A percentile compares a stretch with the other conserved stretches of the same genome.
phyloP scores from a whole-genome alignment of 2,113 vertebrate genomes.

The Tichodroma muraria region DNA sequence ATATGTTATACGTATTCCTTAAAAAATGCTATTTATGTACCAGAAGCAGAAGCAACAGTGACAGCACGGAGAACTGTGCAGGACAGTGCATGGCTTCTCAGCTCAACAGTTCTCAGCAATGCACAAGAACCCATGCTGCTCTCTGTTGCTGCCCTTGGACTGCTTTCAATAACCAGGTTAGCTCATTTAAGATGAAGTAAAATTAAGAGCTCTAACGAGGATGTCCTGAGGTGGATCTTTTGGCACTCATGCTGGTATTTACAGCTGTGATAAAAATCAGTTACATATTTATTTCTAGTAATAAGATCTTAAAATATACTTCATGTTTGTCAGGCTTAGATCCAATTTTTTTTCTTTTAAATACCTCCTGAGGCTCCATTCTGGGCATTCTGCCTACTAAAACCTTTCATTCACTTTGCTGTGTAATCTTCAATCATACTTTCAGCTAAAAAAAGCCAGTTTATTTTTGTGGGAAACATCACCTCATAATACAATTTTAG shows the following conservation, averaged over 20 bases:
- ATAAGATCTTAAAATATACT: slow-evolving; percentile 4
- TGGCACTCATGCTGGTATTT: slow-evolving; percentile 1
- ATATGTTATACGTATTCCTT: neutral
- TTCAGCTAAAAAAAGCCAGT: neutral
- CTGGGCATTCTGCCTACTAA: neutral
- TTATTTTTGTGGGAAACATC: neutral
- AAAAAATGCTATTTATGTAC: neutral
- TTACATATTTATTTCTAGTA: slow-evolving; percentile 36
- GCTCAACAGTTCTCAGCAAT: neutral
- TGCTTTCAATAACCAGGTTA: slow-evolving; percentile 16
- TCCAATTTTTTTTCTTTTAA: neutral
- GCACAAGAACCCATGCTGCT: neutral
- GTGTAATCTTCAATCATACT: neutral
- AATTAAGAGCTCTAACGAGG: neutral
- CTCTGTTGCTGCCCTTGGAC: neutral
- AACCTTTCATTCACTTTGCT: neutral
- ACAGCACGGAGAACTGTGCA: neutral
- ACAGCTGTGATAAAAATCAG: slow-evolving; percentile 35
- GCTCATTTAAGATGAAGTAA: neutral
- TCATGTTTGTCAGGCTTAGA: neutral
- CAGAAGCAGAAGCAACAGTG: neutral
- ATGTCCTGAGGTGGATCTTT: slow-evolving; percentile 18
- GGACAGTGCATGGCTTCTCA: neutral
- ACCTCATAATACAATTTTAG: neutral
- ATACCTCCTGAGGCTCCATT: neutral